Base-by-base conservation (phyloP, 2,797 vertebrate species). In the Okamejei kenojei region DNA sequence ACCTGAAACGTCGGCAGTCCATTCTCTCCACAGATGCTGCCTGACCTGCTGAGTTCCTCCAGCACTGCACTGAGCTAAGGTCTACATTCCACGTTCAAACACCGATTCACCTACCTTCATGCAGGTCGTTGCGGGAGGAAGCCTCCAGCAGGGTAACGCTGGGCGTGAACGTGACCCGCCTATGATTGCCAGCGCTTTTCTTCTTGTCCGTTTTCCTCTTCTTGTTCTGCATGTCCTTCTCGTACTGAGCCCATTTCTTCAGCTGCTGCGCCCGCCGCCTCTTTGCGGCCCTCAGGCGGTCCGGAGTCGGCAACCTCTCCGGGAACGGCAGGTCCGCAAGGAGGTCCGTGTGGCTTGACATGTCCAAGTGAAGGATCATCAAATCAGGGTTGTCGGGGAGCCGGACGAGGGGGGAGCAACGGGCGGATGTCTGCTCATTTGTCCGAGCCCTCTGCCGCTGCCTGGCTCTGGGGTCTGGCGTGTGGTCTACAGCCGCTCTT, bases 161-260 rank as follows among this genome's bases (percentile, higher is more conserved):
- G 94, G 98, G 98, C 45, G 98, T 97, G 21, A 99, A 99, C 0
- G 98, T 98, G 94, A 99, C 98, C 3, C 97, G 97, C 95, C 96
- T 97, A 58, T 96, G 95, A 94, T 94, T 94, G 45, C 96, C 96
- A 0, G 95, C 93, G 0, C 96, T 97, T 63, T 97, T 97, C 94
- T 97, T 98, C 95, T 97, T 98, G 74, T 99, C 98, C 0, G 98
- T 98, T 94, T 98, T 98, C 65, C 98, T 95, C 94, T 98, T 99
- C 95, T 97, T 98, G 96, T 96, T 98, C 94, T 99, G 98, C 97
- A 99, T 97, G 95, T 99, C 99, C 95, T 99, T 99, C 96, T 99
- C 99, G 0, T 99, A 98, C 94, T 98, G 97, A 0, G 98, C 98
- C 99, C 99, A 99, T 84, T 98, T 97, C 95, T 99, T 99, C 93